Conservation (phyloP, 2,797 vertebrate species). For the Eupleurogrammus muticus region DNA sequence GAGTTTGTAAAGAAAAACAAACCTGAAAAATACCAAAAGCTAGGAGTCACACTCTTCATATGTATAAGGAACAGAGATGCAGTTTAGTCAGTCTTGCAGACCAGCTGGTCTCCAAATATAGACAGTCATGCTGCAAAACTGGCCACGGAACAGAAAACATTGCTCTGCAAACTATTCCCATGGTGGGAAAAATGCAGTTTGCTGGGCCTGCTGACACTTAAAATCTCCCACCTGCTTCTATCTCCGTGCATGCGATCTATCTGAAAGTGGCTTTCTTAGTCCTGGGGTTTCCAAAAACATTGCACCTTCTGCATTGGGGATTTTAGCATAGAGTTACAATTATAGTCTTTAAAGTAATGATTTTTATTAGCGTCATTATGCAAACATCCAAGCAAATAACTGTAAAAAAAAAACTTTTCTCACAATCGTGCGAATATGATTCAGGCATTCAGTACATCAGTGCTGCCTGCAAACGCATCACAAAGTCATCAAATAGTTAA, state of each 20-base stretch:
- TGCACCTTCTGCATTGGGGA: constrained; percentile 12
- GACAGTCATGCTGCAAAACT: constrained; percentile 42
- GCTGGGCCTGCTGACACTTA: constrained; percentile 60
- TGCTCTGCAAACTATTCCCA: constrained; percentile 52
- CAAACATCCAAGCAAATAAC: constrained; percentile 34
- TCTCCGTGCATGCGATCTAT: constrained; percentile 43
- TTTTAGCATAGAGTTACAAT: constrained; percentile 6
- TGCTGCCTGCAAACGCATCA: constrained; percentile 30
- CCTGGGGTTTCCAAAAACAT: constrained; percentile 1
- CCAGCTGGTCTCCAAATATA: constrained; percentile 67
- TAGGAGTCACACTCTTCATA: constrained; percentile 13
- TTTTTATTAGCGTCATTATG: not conserved
- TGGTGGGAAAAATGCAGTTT: constrained; percentile 43
- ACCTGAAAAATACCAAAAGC: not conserved
- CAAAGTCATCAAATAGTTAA: constrained; percentile 46
- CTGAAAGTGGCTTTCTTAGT: constrained; percentile 29
- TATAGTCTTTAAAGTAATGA: not conserved
- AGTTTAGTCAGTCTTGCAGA: constrained; percentile 21
- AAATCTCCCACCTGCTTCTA: constrained; percentile 59
- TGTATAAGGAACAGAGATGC: constrained; percentile 12
- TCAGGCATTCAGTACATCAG: constrained; percentile 17
- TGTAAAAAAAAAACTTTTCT: constrained; percentile 37
- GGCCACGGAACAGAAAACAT: constrained; percentile 48
- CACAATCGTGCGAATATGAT: constrained; percentile 31
- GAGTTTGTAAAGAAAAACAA: not conserved